Conservation (phyloP, 2,888 invertebrate species). For the Nomada ferruginata region DNA sequence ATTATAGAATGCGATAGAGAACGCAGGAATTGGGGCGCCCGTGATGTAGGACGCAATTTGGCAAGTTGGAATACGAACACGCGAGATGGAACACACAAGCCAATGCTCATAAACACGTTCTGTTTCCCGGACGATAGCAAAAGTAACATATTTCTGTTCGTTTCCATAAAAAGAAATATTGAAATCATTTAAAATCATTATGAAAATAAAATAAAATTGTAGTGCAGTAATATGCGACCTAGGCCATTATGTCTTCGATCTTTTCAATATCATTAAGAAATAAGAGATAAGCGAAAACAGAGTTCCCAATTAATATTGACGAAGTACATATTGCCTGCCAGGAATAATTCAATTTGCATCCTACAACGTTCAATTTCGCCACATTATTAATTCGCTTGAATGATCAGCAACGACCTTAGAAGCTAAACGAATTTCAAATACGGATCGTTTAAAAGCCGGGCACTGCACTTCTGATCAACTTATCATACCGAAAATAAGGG, state of each 20-base stretch:
- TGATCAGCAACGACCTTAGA: conserved; percentile 12
- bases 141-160: too few relatives aligned
- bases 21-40: conserved; percentile 54
- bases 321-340: neutral
- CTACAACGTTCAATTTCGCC: conserved; percentile 9
- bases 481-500: conserved; percentile 6
- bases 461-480: conserved; percentile 52
- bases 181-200: too few relatives aligned
- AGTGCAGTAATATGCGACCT: too few relatives aligned
- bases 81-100: conserved; percentile 44
- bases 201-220: too few relatives aligned
- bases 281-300: neutral
- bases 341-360: conserved; percentile 11
- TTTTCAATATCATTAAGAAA: neutral
- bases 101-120: conserved; percentile 56
- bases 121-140: conserved; percentile 34
- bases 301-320: neutral
- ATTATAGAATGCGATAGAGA: conserved; percentile 40
- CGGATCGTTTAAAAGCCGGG: conserved; percentile 46
- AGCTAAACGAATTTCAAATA: conserved; percentile 51
- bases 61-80: conserved; percentile 53
- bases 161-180: too few relatives aligned
- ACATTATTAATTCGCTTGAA: conserved; percentile 32
- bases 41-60: conserved; percentile 63
- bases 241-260: too few relatives aligned